These are phyloP conservation scores for Galago senegalensis DNA, from an alignment of 2,797 vertebrate species.

Conservation along the genomic window DNA sequence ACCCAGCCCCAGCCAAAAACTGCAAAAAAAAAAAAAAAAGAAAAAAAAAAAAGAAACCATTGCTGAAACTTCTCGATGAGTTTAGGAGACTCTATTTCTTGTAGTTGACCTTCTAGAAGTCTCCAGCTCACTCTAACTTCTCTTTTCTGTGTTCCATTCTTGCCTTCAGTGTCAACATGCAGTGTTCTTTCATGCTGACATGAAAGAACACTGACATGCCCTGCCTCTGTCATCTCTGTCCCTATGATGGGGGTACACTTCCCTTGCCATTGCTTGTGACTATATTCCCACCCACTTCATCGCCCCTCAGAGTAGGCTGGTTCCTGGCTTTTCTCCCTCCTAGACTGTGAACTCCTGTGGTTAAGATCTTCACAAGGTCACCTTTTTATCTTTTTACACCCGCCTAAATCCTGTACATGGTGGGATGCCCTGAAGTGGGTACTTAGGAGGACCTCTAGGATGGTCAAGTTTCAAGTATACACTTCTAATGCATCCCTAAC, in stretches of 20 bases:
- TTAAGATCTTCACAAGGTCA: neutral
- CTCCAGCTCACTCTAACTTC: accelerated
- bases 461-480: neutral
- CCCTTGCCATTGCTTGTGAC: neutral
- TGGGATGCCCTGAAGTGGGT: neutral
- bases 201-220: too few species aligned
- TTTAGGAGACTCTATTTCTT: neutral
- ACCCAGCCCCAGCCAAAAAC: too few species aligned
- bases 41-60: too few species aligned
- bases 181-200: neutral
- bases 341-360: neutral
- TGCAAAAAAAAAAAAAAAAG: too few species aligned
- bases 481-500: accelerated
- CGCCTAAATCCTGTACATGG: neutral
- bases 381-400: neutral
- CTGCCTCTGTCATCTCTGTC: neutral
- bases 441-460: neutral
- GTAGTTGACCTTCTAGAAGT: neutral
- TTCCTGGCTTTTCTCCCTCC: neutral
- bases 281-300: neutral
- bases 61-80: too few species aligned
- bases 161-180: neutral
- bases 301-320: neutral
- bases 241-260: neutral
- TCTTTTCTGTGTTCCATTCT: neutral